Percentiles rank a stretch among this genome's conserved stretches.
Conservation (phyloP, 2,888 invertebrate genomes). For the Sinodicranocentrus sp. region DNA sequence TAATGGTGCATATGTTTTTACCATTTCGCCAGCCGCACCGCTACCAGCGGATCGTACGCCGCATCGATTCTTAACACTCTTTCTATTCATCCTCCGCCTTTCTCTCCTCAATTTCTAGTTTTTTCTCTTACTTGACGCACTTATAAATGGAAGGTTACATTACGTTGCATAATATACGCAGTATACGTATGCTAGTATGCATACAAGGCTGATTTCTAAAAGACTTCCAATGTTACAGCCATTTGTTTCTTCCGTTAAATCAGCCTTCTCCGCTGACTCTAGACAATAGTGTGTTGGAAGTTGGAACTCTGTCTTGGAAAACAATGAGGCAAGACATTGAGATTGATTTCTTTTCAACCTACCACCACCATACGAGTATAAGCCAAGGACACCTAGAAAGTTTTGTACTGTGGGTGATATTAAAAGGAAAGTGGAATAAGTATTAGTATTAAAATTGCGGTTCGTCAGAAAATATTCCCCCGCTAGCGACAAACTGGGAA, state of each 20-base stretch:
- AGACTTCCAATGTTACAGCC: conserved; percentile 7
- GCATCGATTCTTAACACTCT: background rate
- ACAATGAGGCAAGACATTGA: background rate
- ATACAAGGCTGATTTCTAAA: background rate
- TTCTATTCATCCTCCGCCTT: background rate
- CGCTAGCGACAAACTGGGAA: too few species aligned
- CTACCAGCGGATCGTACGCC: too few species aligned
- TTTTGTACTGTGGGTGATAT: too few species aligned
- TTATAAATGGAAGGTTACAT: too few species aligned
- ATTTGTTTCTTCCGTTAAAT: conserved; percentile 14
- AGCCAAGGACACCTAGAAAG: too few species aligned
- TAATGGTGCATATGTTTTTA: too few species aligned
- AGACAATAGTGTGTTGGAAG: background rate
- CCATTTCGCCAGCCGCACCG: too few species aligned
- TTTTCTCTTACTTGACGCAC: background rate
- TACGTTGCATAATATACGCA: background rate
- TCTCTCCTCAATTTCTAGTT: background rate
- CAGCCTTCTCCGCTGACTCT: background rate
- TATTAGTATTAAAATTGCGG: too few species aligned
- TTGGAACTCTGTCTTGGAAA: background rate
- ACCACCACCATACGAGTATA: background rate
- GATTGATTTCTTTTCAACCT: conserved; percentile 3
- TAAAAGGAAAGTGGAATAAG: too few species aligned
- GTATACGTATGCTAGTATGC: background rate
- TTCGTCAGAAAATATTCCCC: too few species aligned